A percentile compares a stretch with the other conserved stretches of the same genome.
Evolutionary conservation across 2,888 invertebrate species (phyloP).

Genomic region (Hypena proboscidalis): DNA sequence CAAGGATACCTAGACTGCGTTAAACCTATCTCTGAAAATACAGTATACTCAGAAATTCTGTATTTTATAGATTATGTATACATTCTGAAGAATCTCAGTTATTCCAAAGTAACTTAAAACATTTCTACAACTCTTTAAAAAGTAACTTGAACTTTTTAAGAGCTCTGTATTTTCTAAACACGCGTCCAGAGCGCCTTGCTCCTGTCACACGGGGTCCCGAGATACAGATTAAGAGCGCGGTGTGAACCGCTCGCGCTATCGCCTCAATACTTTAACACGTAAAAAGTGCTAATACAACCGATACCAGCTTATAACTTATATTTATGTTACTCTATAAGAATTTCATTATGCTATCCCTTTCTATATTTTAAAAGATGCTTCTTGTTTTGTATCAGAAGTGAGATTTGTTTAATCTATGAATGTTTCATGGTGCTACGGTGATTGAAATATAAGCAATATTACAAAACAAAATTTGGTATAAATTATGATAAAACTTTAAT

Average conservation of each 20-base stretch:
- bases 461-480: no score
- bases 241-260: conserved; percentile 53
- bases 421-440: conserved; percentile 9
- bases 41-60: no score
- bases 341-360: conserved; percentile 29
- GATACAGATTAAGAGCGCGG: conserved; percentile 56
- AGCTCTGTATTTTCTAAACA: conserved; percentile 34
- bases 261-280: conserved; percentile 47
- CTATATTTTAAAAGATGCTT: conserved; percentile 3
- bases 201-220: conserved; percentile 52
- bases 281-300: conserved; percentile 51
- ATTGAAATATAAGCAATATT: no score
- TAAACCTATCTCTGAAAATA: no score
- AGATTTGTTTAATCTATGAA: background rate
- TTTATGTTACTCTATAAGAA: conserved; percentile 14
- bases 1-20: no score
- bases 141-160: no score
- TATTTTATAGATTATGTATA: no score
- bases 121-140: no score
- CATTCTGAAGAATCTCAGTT: no score
- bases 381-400: no score
- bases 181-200: conserved; percentile 47
- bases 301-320: conserved; percentile 35
- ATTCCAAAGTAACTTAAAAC: no score
- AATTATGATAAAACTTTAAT: no score